These are phyloP conservation scores for Coregonus ussuriensis DNA, from an alignment of 2,797 vertebrate genomes.

Conservation along the genomic window DNA sequence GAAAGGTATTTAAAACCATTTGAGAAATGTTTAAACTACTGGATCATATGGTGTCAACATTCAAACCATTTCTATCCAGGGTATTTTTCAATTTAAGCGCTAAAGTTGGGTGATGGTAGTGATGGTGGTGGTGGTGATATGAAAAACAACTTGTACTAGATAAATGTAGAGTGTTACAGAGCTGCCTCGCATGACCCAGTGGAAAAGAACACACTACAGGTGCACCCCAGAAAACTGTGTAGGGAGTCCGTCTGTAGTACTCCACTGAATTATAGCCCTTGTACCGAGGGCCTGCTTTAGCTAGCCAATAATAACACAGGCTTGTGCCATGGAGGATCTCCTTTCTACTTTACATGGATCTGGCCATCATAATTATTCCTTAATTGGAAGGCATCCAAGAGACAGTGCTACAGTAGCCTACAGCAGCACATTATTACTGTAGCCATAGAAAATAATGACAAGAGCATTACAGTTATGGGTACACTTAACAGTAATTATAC, in stretches of 20 bases:
- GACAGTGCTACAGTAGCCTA: not conserved
- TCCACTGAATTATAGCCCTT: not conserved
- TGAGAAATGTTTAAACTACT: too few relatives aligned
- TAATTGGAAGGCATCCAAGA: conserved; percentile 11
- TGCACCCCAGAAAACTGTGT: not conserved
- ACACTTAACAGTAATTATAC: too few relatives aligned
- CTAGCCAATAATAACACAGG: conserved; percentile 40
- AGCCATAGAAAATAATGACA: too few relatives aligned
- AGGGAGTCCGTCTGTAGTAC: not conserved
- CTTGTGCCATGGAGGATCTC: conserved; percentile 29
- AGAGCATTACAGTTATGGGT: too few relatives aligned
- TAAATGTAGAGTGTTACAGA: not conserved
- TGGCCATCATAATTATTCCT: conserved; percentile 22
- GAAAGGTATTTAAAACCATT: not conserved
- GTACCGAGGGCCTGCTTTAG: not conserved
- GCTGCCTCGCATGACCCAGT: not conserved
- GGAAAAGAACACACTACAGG: not conserved
- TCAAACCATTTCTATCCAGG: too few relatives aligned
- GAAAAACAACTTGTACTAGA: not conserved
- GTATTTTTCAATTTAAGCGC: too few relatives aligned
- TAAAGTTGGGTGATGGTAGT: too few relatives aligned
- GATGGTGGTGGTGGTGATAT: too few relatives aligned
- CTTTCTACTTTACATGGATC: conserved; percentile 39
- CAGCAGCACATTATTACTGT: too few relatives aligned
- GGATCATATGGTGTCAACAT: too few relatives aligned